Percentiles rank a stretch among this genome's conserved stretches.
Conservation (phyloP, 2,113 vertebrate species). For the Eidolon helvum region DNA sequence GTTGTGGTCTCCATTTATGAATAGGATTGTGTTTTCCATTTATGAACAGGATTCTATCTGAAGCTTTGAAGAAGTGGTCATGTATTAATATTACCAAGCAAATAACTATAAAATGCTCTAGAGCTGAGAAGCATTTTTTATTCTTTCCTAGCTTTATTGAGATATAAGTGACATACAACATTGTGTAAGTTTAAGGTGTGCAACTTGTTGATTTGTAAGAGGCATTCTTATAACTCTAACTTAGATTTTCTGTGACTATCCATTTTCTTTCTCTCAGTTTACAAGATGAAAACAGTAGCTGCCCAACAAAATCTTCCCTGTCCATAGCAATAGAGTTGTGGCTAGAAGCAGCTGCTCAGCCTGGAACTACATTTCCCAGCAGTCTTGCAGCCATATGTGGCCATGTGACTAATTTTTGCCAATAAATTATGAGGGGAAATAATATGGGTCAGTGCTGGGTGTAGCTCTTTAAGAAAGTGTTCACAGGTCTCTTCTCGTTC, state of each 20-base stretch:
- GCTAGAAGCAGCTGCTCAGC: background rate
- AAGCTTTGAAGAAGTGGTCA: background rate
- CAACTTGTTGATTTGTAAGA: background rate
- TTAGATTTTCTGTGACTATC: background rate
- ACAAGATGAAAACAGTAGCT: background rate
- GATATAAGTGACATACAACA: background rate
- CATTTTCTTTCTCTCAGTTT: background rate
- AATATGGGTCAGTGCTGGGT: background rate
- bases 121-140: background rate
- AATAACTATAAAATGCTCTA: background rate
- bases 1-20: background rate
- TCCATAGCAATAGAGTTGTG: background rate
- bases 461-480: background rate
- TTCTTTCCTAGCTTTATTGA: background rate
- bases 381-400: background rate
- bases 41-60: background rate
- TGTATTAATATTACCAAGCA: background rate
- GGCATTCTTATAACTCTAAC: background rate
- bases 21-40: background rate
- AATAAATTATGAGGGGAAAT: background rate
- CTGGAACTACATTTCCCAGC: background rate
- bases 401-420: background rate
- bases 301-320: background rate
- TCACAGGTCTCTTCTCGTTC: background rate
- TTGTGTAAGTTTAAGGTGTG: background rate